Evolutionary conservation across 2,888 invertebrate genomes (phyloP).

Genomic region (Zelleria hepariella): DNA sequence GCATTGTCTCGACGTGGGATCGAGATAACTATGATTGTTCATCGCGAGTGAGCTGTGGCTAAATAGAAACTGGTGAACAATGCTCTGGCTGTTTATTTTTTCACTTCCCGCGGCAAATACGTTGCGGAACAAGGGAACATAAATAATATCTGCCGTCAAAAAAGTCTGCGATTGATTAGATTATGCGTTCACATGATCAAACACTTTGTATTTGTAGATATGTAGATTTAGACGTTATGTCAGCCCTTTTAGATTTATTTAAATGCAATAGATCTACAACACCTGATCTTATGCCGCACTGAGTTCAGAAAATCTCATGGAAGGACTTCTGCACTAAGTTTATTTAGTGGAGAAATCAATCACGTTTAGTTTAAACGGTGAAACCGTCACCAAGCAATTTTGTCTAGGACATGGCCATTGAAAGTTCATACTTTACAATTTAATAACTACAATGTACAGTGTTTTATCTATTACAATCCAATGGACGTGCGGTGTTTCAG

Average conservation of each 20-base stretch:
- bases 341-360: too few species aligned
- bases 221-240: not conserved
- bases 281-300: too few species aligned
- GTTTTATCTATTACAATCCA: not conserved
- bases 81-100: conserved; percentile 32
- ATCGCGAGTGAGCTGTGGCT: conserved; percentile 39
- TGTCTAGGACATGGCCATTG: too few species aligned
- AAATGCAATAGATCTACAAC: too few species aligned
- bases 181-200: not conserved
- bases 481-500: not conserved
- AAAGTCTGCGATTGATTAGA: conserved; percentile 5
- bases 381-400: too few species aligned
- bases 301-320: too few species aligned
- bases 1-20: conserved; percentile 63
- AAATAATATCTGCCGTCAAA: conserved; percentile 6
- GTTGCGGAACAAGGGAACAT: conserved; percentile 5
- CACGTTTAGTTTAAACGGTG: too few species aligned
- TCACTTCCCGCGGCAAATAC: conserved; percentile 37
- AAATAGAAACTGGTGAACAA: conserved; percentile 52
- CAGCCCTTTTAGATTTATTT: not conserved
- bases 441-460: not conserved
- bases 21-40: conserved; percentile 53
- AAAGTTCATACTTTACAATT: not conserved
- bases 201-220: not conserved
- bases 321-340: too few species aligned